Evolutionary conservation across 2,113 vertebrate species (phyloP), one percentile per base, ranked within the genome.

Genomic region (Lepisosteus oculatus): DNA sequence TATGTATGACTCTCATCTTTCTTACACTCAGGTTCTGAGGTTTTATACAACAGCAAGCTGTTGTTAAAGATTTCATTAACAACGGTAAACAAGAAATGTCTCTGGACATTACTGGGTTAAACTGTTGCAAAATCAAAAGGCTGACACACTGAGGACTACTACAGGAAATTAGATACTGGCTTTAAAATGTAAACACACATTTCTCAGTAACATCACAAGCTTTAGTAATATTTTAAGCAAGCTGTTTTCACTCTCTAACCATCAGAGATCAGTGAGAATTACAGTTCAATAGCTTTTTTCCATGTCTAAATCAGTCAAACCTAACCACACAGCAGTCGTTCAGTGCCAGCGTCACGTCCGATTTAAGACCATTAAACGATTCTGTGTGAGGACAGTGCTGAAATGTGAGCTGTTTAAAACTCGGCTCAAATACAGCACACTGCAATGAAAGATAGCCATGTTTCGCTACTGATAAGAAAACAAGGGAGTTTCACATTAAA

Each of bases 261-360:
- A 11, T 76, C 65, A 74, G 55, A 11, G 9, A 43, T 17, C 43
- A 70, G 68, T 29, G 12, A 13, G 17, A 29, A 66, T 55, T 71
- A 70, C 69, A 72, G 57, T 51, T 69, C 65, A 67, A 70, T 57
- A 67, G 44, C 55, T 68, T 63, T 68, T 77, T 69, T 47, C 61
- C 67, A 65, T 69, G 65, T 57, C 71, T 70, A 78, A 78, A 80
- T 78, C 56, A 44, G 54, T 73, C n/a, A 51, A 6, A 47, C 47
- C 41, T 17, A 1, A 29, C 54, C 41, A 29, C 17, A 29, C 17
- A 29, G 17, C 17, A 29, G 17, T 29, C 47, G 42, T 55, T 29
- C 15, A 6, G 29, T 45, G 15, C 47, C 15, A 63, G 69, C 43
- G 5, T 17, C 43, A 17, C 17, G 29, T 62, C 7, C 4, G 6